These are phyloP conservation scores for Oreochromis spilurus DNA, from an alignment of 2,113 vertebrate species.

Conservation along the genomic window DNA sequence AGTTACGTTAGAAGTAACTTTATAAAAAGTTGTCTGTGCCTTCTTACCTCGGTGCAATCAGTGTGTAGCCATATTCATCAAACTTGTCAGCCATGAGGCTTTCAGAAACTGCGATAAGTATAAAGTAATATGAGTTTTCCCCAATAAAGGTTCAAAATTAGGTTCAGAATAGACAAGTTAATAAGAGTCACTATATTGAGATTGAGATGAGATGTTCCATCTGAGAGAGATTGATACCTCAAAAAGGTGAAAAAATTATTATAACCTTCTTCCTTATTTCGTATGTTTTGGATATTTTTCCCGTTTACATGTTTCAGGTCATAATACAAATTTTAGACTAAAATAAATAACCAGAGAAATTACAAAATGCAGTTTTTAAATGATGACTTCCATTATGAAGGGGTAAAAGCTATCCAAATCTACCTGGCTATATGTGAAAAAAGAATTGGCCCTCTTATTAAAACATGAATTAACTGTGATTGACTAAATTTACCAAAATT, in stretches of 20 bases:
- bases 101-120: conserved; percentile 82
- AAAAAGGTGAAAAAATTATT: not conserved
- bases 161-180: not conserved
- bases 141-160: not conserved
- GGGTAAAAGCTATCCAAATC: not conserved
- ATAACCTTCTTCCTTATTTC: not conserved
- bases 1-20: not conserved
- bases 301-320: not conserved
- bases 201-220: not conserved
- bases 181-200: not conserved
- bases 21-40: not conserved
- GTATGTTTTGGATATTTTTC: not conserved
- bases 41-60: conserved; percentile 90
- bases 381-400: not conserved
- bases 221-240: not conserved
- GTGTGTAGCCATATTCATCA: conserved; percentile 87
- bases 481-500: not conserved
- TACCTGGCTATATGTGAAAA: not conserved
- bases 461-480: not conserved
- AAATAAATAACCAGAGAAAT: not conserved
- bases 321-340: not conserved
- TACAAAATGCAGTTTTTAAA: not conserved
- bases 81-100: conserved; percentile 83
- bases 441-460: not conserved
- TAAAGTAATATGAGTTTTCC: conserved; percentile 2